Evolutionary conservation across 2,888 invertebrate species (phyloP), one percentile per base, ranked within the genome.

Genomic region (Andrena marginata): DNA sequence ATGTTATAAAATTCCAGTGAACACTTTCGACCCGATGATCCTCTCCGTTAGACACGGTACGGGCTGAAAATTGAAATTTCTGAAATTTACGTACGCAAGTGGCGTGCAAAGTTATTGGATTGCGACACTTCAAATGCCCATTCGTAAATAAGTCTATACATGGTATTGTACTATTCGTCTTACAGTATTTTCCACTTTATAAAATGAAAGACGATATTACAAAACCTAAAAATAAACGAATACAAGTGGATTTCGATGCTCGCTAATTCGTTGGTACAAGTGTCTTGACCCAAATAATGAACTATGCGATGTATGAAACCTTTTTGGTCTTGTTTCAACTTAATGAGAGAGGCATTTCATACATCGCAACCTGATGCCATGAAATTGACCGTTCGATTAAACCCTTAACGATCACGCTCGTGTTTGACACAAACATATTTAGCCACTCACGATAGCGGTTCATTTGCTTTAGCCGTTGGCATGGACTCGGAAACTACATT

Each of bases 1-100:
- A 77, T 64, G 73, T 59, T 49, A 73, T 73, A 65, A 77, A 77
- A 64, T 73, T 77, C 60, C 59, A 35, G 31, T 35, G n/a, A 33
- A 77, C 64, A 64, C n/a, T 64, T 77, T 26, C 42, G 42, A 54
- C 48, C 71, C 54, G 20, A 63, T 62, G 72, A n/a, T 56, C 72
- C 72, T 64, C 76, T 42, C 56, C 33, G 20, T 56, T 77, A 56
- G 72, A 64, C 48, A 6, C 63, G 48, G 23, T 20, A 16, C 29
- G 13, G 23, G 5, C 23, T 26, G 16, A 10, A 56, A 26, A 10
- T 56, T 56, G 10, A 10, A 56, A 23, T 56, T 10, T 56, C 3
- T 56, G 56, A 10, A 51, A 51, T 51, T 20, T 51, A 51, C 16
- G 42, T 42, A 16, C 16, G 16, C 16, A 42, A 42, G 16, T 42